phyloP scores from a whole-genome alignment of 53 echinoderm and acorn worm species.

The Luidia sarsii region DNA sequence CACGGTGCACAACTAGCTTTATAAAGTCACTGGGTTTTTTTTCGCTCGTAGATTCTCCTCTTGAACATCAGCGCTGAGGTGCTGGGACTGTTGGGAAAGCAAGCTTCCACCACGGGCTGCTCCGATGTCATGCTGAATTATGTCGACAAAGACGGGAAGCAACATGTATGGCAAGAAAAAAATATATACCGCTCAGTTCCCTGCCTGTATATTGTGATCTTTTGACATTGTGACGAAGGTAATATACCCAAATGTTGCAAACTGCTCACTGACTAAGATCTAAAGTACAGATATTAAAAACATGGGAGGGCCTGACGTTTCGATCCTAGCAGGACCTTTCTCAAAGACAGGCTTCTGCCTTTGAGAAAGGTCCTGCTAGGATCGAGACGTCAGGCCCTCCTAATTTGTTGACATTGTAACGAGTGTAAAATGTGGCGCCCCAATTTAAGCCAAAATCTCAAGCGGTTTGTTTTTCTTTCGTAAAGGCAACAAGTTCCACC shows the following conservation, averaged over 20 bases:
- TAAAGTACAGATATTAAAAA: background rate
- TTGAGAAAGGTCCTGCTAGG: too few species aligned
- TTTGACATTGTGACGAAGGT: background rate
- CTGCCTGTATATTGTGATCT: background rate
- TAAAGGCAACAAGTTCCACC: too few species aligned
- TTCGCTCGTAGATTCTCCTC: background rate
- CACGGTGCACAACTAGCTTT: too few species aligned
- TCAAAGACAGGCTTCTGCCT: too few species aligned
- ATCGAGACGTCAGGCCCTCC: too few species aligned
- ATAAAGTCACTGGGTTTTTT: background rate
- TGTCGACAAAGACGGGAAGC: background rate
- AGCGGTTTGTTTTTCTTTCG: background rate
- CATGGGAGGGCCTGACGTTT: too few species aligned
- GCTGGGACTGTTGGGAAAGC: background rate
- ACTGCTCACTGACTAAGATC: background rate
- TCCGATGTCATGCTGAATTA: slow-evolving; percentile 1
- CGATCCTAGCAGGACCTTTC: too few species aligned
- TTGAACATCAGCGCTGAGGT: background rate
- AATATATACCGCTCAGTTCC: background rate
- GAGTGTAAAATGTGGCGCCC: background rate
- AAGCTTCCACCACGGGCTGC: background rate
- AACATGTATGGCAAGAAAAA: background rate
- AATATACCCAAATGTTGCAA: too few species aligned
- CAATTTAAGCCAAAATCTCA: background rate
- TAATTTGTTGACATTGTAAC: background rate